Evolutionary conservation across 1,140 invertebrate genomes (phyloP).

Genomic region (Lethrus apterus): DNA sequence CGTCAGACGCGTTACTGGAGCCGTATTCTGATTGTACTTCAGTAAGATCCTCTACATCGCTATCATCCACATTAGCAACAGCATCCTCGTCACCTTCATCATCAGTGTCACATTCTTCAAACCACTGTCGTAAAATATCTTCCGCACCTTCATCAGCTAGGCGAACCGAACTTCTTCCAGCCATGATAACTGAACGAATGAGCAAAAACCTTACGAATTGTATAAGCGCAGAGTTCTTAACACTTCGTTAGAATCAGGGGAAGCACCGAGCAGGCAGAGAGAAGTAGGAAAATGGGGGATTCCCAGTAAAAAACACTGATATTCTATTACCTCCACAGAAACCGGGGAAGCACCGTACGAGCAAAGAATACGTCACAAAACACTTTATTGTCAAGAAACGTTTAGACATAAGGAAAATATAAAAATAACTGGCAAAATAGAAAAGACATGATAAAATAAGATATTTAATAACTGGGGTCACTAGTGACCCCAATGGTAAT

Average conservation of each 20-base stretch:
- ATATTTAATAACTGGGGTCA: too few relatives aligned
- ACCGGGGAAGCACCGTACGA: neutral
- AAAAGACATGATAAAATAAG: too few relatives aligned
- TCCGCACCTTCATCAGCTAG: slow-evolving; percentile 1
- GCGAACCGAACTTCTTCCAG: slow-evolving; percentile 5
- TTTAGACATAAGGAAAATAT: too few relatives aligned
- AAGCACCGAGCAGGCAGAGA: neutral
- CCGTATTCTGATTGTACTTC: too few relatives aligned
- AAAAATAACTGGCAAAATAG: too few relatives aligned
- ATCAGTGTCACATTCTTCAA: slow-evolving; percentile 7
- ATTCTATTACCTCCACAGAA: neutral
- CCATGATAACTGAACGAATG: slow-evolving; percentile 7
- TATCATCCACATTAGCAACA: neutral
- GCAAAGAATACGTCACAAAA: too few relatives aligned
- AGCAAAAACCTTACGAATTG: neutral
- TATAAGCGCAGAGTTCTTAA: neutral
- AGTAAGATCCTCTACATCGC: neutral
- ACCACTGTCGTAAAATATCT: slow-evolving; percentile 3
- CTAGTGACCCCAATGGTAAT: too few relatives aligned
- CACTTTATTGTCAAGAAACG: too few relatives aligned
- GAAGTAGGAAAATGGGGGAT: neutral
- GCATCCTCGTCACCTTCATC: neutral
- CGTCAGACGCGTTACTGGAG: too few relatives aligned
- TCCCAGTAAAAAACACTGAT: neutral
- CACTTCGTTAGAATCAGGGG: too few relatives aligned